Base-by-base conservation (phyloP, 2,113 vertebrate species). In the Macheiramphus alcinus region DNA sequence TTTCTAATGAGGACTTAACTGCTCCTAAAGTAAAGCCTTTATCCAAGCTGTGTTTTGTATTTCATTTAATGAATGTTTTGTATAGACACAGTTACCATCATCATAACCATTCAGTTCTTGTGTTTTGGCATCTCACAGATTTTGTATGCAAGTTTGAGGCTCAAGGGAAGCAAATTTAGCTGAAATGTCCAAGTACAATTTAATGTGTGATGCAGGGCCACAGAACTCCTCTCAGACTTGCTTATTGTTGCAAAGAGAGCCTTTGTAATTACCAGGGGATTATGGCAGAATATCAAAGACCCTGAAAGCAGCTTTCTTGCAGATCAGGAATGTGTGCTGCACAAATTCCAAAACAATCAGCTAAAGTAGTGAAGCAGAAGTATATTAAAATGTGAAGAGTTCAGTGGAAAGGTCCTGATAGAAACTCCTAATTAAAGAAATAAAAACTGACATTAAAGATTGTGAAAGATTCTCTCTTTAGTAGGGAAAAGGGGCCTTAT, bases 371-470 rank as follows among this genome's bases (percentile, higher is more conserved):
- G 94, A 97, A 95, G 96, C 96, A 95, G 96, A 97, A 97, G 96
- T 96, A 26, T 95, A 93, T 97, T 95, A 95, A 97, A 96, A 97
- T 84, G 74, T 95, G 80, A 97, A 95, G 84, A 96, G 97, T 98
- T 98, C 97, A 97, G 81, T 91, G 90, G 94, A 95, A 94, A 93
- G 93, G 94, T 96, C 92, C 88, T 90, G 79, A 71, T 85, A 93
- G 87, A 95, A 97, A 94, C 68, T 97, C 86, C 98, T 98, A 98
- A 98, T 98, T 97, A 98, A 98, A 97, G 90, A 98, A 98, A 96
- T 97, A 93, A 98, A 98, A 98, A 86, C 58, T 48, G 61, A 82
- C 76, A 47, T 96, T 95, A 90, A 96, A 97, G 82, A 95, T 81
- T 80, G 59, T 94, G 88, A 90, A 93, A 81, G 66, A 42, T 42